These are phyloP conservation scores for Manis crassicaudata DNA, from an alignment of 2,797 vertebrate genomes.

Conservation along the genomic window DNA sequence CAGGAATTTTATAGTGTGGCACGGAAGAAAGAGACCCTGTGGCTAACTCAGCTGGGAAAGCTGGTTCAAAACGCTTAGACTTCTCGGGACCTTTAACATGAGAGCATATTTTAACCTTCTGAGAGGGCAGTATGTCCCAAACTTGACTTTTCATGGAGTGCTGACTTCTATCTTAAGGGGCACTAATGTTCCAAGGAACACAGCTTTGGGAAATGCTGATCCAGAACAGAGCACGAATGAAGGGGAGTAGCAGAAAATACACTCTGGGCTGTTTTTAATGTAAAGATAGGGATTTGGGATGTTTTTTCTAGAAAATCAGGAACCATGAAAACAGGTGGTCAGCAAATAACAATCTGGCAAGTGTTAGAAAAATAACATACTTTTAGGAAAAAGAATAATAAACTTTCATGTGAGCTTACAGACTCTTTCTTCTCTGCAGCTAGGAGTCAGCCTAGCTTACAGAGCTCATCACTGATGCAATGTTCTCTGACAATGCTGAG, in stretches of 20 bases:
- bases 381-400: not conserved
- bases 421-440: not conserved
- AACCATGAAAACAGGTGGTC: not conserved
- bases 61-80: not conserved
- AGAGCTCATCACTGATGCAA: not conserved
- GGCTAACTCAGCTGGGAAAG: not conserved
- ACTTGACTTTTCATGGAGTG: not conserved
- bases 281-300: not conserved
- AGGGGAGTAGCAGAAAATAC: not conserved
- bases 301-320: not conserved
- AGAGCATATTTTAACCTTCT: not conserved
- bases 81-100: not conserved
- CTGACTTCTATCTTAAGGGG: not conserved
- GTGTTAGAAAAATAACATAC: not conserved
- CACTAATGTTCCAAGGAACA: not conserved
- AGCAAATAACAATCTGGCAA: not conserved
- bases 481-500: not conserved
- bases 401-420: not conserved
- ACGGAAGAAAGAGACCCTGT: not conserved
- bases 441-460: not conserved
- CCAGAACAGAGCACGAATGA: not conserved
- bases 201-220: not conserved
- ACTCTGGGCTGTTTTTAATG: not conserved
- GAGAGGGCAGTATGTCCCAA: not conserved
- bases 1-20: not conserved